phyloP scores from a whole-genome alignment of 2,888 invertebrate species.

The Drosophila ustulata region DNA sequence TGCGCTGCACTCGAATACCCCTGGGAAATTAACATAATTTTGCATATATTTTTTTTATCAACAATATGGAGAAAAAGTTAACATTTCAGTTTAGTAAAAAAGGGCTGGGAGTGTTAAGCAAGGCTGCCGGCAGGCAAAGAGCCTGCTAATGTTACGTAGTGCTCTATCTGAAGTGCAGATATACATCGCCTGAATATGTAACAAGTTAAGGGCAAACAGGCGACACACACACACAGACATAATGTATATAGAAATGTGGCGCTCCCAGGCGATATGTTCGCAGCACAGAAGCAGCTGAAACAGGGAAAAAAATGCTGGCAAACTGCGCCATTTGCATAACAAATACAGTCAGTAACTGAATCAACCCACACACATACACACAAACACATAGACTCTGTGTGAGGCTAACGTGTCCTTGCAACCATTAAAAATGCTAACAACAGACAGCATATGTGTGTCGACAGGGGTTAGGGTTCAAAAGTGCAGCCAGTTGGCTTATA shows the following conservation, averaged over 20 bases:
- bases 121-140: slow-evolving; percentile 22
- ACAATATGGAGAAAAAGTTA: slow-evolving; percentile 26
- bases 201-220: slow-evolving; percentile 71
- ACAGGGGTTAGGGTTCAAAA: slow-evolving; percentile 38
- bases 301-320: slow-evolving; percentile 41
- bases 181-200: slow-evolving; percentile 75
- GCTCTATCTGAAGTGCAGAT: slow-evolving; percentile 66
- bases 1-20: slow-evolving; percentile 68
- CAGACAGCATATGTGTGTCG: slow-evolving; percentile 48
- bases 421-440: slow-evolving; percentile 75
- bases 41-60: slow-evolving; percentile 63
- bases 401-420: slow-evolving; percentile 70
- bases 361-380: slow-evolving; percentile 49
- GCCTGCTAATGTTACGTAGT: slow-evolving; percentile 51
- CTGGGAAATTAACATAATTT: slow-evolving; percentile 73
- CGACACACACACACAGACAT: slow-evolving; percentile 43
- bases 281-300: slow-evolving; percentile 10
- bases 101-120: slow-evolving; percentile 2
- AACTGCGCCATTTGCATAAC: slow-evolving; percentile 78
- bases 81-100: slow-evolving; percentile 20
- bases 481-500: slow-evolving; percentile 60
- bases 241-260: slow-evolving; percentile 23
- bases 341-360: slow-evolving; percentile 78
- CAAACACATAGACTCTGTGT: slow-evolving; percentile 10
- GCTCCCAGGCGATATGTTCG: slow-evolving; percentile 48